phyloP scores from a whole-genome alignment of 2,797 vertebrate species.

The Cynodonichthys magdalenae region DNA sequence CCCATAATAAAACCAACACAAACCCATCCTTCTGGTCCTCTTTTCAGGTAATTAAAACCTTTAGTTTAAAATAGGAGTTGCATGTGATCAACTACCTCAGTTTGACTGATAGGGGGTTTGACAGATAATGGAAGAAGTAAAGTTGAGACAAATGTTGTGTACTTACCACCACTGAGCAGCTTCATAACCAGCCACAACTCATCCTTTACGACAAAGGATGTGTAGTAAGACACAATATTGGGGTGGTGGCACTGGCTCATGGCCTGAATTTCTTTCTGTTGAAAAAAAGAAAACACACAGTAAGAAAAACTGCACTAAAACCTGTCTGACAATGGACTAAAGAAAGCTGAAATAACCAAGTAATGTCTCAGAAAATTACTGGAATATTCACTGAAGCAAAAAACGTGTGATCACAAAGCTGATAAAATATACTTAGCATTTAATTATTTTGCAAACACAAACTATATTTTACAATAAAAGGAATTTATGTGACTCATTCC shows the following conservation, averaged over 20 bases:
- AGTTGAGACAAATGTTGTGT: neutral
- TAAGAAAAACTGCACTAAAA: neutral
- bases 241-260: conserved; percentile 99
- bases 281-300: conserved; percentile 29
- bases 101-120: neutral
- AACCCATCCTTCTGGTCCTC: neutral
- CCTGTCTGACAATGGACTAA: too few species aligned
- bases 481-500: neutral
- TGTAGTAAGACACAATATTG: conserved; percentile 98
- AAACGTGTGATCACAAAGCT: too few species aligned
- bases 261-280: conserved; percentile 98
- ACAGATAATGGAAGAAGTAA: neutral
- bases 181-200: conserved; percentile 99
- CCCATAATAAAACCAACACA: neutral
- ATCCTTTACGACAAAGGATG: conserved; percentile 97
- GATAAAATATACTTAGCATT: too few species aligned
- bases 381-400: too few species aligned
- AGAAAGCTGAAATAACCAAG: too few species aligned
- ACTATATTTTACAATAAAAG: neutral
- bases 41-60: neutral
- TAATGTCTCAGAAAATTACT: too few species aligned
- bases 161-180: conserved; percentile 95
- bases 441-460: neutral
- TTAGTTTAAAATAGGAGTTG: conserved; percentile 1
- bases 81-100: neutral